Conservation (phyloP, 1,140 invertebrate species). For the Wiebesia pumilae region DNA sequence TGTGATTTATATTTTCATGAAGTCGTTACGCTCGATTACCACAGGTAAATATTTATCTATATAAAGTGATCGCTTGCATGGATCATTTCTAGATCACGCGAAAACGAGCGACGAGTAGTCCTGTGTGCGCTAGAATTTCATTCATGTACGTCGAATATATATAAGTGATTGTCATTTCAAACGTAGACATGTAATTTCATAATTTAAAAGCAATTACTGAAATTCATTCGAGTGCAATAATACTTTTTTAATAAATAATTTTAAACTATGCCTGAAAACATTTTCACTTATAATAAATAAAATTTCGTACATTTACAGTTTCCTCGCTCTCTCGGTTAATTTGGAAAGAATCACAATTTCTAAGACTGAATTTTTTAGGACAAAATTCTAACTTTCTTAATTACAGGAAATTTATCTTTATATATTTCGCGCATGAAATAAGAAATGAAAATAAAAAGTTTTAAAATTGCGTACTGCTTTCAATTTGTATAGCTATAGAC, state of each 20-base stretch:
- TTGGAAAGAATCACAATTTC: too few species aligned
- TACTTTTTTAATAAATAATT: too few species aligned
- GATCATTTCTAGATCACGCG: slow-evolving; percentile 8
- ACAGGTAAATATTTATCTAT: background rate
- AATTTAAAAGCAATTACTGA: background rate
- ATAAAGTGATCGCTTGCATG: background rate
- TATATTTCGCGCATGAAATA: background rate
- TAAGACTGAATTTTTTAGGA: too few species aligned
- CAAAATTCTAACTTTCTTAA: background rate
- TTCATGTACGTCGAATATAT: background rate
- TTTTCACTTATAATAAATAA: too few species aligned
- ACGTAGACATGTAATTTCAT: background rate
- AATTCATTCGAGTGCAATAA: too few species aligned
- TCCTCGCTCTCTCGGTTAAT: too few species aligned
- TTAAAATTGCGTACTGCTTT: background rate
- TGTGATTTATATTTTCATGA: slow-evolving; percentile 42
- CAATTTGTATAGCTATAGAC: background rate
- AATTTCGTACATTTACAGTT: too few species aligned
- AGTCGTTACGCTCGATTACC: background rate
- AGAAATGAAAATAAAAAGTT: background rate
- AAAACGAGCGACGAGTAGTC: background rate
- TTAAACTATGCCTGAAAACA: too few species aligned
- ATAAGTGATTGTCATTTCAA: background rate
- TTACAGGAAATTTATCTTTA: background rate
- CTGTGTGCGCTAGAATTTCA: background rate